Evolutionary conservation across 2,888 invertebrate genomes (phyloP).

Genomic region (Thereva nobilitata): DNA sequence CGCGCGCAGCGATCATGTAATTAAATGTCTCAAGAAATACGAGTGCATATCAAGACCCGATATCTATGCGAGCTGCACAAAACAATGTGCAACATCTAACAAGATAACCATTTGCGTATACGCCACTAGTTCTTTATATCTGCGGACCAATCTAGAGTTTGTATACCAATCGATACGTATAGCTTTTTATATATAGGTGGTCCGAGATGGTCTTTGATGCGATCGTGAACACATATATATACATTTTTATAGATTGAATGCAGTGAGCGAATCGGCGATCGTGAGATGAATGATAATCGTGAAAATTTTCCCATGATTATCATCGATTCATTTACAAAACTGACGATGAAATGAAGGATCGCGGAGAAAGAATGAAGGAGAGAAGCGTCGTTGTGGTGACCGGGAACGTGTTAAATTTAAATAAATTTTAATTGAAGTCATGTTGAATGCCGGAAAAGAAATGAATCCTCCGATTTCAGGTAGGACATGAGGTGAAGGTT

Average conservation of each 20-base stretch:
- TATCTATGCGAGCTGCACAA: conserved; percentile 2
- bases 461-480: conserved; percentile 22
- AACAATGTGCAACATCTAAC: conserved; percentile 20
- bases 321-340: conserved; percentile 19
- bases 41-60: conserved; percentile 9
- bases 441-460: conserved; percentile 26
- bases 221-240: too few species aligned
- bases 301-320: conserved; percentile 31
- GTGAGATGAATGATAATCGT: conserved; percentile 30
- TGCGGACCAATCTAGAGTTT: too few species aligned
- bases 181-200: too few species aligned
- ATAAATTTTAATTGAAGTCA: conserved; percentile 26
- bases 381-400: too few species aligned
- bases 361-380: background rate
- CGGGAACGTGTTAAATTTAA: conserved; percentile 24
- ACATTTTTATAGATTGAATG: too few species aligned
- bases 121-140: too few species aligned
- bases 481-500: conserved; percentile 6
- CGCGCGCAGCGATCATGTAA: conserved; percentile 13
- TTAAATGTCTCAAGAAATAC: conserved; percentile 25
- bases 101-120: conserved; percentile 24
- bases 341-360: conserved; percentile 5
- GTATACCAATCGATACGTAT: too few species aligned
- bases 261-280: conserved; percentile 17
- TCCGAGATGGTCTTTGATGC: too few species aligned